These are phyloP conservation scores for Oscheius sp. DNA, from an alignment of 2,888 invertebrate genomes.

Conservation along the genomic window DNA sequence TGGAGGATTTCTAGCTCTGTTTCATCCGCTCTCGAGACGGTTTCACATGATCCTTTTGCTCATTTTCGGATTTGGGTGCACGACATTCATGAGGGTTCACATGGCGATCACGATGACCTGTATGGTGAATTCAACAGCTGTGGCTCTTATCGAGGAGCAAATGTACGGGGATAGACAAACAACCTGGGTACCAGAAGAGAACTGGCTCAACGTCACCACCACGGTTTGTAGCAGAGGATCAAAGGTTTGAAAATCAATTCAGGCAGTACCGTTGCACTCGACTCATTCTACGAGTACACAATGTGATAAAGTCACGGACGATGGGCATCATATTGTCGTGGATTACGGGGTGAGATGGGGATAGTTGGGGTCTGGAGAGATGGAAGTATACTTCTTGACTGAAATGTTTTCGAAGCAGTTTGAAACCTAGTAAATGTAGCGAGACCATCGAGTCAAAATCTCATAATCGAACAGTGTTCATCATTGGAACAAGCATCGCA, in stretches of 20 bases:
- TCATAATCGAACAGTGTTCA: too few relatives aligned
- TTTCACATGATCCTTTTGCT: slow-evolving; percentile 51
- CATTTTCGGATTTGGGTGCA: slow-evolving; percentile 55
- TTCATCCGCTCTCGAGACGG: slow-evolving; percentile 54
- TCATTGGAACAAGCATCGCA: too few relatives aligned
- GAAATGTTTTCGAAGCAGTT: too few relatives aligned
- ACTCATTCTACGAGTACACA: not conserved
- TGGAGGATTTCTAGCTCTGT: slow-evolving; percentile 50
- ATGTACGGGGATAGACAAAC: slow-evolving; percentile 20
- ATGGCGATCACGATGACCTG: slow-evolving; percentile 59
- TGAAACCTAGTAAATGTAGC: too few relatives aligned
- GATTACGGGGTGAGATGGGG: slow-evolving; percentile 51
- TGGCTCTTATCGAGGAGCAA: slow-evolving; percentile 42
- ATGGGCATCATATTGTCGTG: slow-evolving; percentile 46
- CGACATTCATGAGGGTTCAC: slow-evolving; percentile 55
- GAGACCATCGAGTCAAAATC: too few relatives aligned
- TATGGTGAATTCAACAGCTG: slow-evolving; percentile 58
- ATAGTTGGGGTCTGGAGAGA: too few relatives aligned
- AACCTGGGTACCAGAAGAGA: slow-evolving; percentile 6
- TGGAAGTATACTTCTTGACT: too few relatives aligned
- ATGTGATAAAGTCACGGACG: slow-evolving; percentile 11
- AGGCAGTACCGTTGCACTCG: too few relatives aligned
- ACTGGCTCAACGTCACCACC: too few relatives aligned
- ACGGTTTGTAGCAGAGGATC: too few relatives aligned
- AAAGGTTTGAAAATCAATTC: too few relatives aligned